These are phyloP conservation scores for Sorex maritimensis DNA, from an alignment of 2,797 vertebrate species.

Conservation along the genomic window DNA sequence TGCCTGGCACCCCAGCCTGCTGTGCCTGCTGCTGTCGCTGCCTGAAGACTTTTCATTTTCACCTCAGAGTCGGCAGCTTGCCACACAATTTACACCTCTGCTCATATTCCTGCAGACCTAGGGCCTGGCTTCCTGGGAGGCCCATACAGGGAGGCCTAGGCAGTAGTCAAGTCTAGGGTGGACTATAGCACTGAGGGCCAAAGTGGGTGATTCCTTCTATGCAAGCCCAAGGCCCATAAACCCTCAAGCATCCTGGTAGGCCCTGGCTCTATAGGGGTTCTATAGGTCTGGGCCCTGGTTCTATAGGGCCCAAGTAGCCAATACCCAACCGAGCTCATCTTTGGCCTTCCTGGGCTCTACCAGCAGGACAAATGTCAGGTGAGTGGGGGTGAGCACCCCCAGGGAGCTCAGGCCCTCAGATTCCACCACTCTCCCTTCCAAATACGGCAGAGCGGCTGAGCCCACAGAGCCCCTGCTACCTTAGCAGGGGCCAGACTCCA, in stretches of 20 bases:
- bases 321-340: neutral
- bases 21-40: constrained; percentile 48
- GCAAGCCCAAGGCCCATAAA: neutral
- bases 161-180: neutral
- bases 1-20: constrained; percentile 76
- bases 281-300: neutral
- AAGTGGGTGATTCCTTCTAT: neutral
- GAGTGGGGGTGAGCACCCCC: neutral
- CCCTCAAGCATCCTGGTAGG: neutral
- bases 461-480: neutral
- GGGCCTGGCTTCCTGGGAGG: constrained; percentile 29
- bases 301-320: neutral
- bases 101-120: constrained; percentile 70
- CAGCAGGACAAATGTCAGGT: neutral
- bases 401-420: neutral
- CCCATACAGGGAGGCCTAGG: neutral
- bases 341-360: neutral
- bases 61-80: constrained; percentile 89
- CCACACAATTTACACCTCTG: constrained; percentile 93
- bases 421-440: neutral
- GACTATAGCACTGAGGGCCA: neutral
- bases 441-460: neutral
- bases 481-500: neutral
- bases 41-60: constrained; percentile 92
- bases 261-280: neutral